These are phyloP conservation scores for Paragorgia papillata DNA, from an alignment of 92 coral and sea anemone genomes.

Conservation along the genomic window DNA sequence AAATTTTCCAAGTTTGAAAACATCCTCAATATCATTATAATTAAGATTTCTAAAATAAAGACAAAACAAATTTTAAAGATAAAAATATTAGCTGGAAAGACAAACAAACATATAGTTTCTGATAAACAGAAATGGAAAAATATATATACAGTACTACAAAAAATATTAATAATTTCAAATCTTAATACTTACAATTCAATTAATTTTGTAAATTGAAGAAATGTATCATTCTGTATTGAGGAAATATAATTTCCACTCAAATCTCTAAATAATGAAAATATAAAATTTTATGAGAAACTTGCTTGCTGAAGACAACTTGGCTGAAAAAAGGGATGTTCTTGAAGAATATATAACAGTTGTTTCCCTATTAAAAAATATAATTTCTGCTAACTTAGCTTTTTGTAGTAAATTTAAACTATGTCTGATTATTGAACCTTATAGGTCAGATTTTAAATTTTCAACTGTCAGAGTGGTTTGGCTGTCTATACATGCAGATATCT, in stretches of 20 bases:
- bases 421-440: no score
- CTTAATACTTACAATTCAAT: conserved; percentile 34
- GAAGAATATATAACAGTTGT: no score
- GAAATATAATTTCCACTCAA: conserved; percentile 34
- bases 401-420: no score
- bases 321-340: no score
- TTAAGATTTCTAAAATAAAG: conserved; percentile 18
- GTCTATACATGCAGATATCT: no score
- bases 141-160: not conserved
- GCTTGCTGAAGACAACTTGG: no score
- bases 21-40: conserved; percentile 16
- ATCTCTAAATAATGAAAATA: conserved; percentile 8
- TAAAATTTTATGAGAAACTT: not conserved
- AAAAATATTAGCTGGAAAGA: not conserved
- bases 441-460: no score
- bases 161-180: not conserved
- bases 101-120: not conserved
- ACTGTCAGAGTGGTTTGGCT: no score
- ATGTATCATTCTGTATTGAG: not conserved
- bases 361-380: no score
- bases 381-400: no score
- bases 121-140: not conserved
- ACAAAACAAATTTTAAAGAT: not conserved
- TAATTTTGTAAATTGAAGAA: conserved; percentile 33
- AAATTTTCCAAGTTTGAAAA: conserved; percentile 19